Evolutionary conservation across 1,140 invertebrate genomes (phyloP).

Genomic region (Cryptotermes secundus): DNA sequence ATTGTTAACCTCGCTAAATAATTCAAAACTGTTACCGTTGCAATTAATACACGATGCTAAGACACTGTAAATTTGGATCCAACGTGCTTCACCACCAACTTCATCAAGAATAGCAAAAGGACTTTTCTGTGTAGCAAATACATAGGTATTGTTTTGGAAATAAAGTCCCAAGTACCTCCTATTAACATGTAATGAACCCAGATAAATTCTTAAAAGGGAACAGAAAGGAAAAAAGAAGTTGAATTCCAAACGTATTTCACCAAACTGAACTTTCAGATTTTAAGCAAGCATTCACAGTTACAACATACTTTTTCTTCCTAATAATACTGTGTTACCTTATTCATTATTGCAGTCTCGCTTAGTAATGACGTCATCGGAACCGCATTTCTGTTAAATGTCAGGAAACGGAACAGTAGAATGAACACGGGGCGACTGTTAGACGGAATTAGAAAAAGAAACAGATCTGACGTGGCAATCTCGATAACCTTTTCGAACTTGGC

Average conservation of each 20-base stretch:
- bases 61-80: too few species aligned
- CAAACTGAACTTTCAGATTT: neutral
- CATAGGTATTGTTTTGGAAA: too few species aligned
- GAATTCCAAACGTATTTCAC: neutral
- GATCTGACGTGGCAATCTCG: neutral
- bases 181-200: too few species aligned
- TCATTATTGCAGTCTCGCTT: neutral
- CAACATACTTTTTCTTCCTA: neutral
- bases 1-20: too few species aligned
- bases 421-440: neutral
- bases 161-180: too few species aligned
- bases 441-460: neutral
- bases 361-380: neutral
- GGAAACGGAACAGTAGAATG: neutral
- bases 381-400: neutral
- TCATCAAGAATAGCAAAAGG: too few species aligned
- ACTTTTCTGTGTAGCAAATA: too few species aligned
- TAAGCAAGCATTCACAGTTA: neutral
- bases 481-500: neutral
- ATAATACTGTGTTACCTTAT: neutral
- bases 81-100: too few species aligned
- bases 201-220: neutral
- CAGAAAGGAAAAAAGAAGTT: neutral
- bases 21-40: too few species aligned
- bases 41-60: too few species aligned